Percentiles rank a stretch among this genome's conserved stretches.
These are phyloP conservation scores for Drosophila sordidula DNA, from an alignment of 2,888 invertebrate genomes.

Conservation along the genomic window DNA sequence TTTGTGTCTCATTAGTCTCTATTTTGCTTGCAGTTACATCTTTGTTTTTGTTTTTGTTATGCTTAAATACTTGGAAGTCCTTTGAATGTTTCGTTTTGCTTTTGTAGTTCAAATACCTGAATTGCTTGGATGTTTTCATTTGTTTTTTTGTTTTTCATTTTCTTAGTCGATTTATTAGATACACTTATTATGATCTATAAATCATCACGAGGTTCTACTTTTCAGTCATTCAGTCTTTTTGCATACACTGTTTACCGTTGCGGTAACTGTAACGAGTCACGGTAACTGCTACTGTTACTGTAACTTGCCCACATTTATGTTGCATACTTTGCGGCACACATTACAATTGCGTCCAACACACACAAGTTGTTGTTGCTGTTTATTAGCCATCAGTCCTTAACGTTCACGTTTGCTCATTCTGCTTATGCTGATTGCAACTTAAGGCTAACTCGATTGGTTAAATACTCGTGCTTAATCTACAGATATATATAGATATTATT, in stretches of 20 bases:
- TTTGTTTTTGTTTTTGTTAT: constrained; percentile 54
- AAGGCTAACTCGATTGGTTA: constrained; percentile 44
- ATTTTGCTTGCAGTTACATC: constrained; percentile 44
- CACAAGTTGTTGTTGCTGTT: constrained; percentile 29
- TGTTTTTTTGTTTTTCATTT: constrained; percentile 29
- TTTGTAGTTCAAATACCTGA: constrained; percentile 77
- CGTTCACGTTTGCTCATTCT: constrained; percentile 27
- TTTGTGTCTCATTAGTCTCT: constrained; percentile 57
- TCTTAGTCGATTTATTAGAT: constrained; percentile 34
- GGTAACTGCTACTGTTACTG: constrained; percentile 5
- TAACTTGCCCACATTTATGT: background rate
- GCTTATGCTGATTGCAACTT: constrained; percentile 52
- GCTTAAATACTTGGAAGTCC: constrained; percentile 72
- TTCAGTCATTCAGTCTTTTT: constrained; percentile 73
- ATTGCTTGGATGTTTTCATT: constrained; percentile 77
- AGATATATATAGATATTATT: constrained; percentile 30
- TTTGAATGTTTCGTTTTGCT: constrained; percentile 63
- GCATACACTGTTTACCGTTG: constrained; percentile 59
- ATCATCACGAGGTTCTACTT: constrained; percentile 59
- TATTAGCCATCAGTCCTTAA: constrained; percentile 58
- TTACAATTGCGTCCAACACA: constrained; percentile 69
- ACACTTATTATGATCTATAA: constrained; percentile 41
- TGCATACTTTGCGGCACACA: constrained; percentile 59
- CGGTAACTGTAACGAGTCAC: background rate
- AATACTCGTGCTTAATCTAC: constrained; percentile 22